Base-by-base conservation (phyloP, 2,113 vertebrate genomes). In the Bos javanicus region DNA sequence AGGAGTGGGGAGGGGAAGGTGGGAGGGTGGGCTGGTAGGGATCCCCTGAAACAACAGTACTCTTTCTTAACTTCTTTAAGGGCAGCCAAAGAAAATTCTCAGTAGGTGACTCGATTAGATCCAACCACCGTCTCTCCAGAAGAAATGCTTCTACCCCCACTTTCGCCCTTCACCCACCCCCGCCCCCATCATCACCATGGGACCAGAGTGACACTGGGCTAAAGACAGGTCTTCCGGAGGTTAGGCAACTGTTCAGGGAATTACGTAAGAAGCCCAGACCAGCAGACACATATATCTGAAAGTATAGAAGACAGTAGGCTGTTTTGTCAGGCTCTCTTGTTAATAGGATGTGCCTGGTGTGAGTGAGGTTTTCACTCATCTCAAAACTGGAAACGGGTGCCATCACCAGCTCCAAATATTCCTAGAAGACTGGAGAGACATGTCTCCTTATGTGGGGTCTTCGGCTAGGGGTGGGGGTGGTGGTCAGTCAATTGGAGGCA, bases 1-100 rank as follows among this genome's bases (percentile, higher is more conserved):
- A 94, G 43, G 59, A 94, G 52, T 43, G 36, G 71, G 93, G 54
- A 76, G 50, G 90, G 91, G 39, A 83, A 62, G 85, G 36, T 50
- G 87, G 67, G 14, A 48, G 39, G 87, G 71, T 28, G 46, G 71
- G 46, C 36, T 84, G 39, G 46, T 59, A 81, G 90, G 60, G 25
- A 85, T 33, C 91, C 91, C 87, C 67, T 67, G 33, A 82, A 91
- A 93, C 62, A 87, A 15, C 7, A 21, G 9, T 30, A 26, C 33
- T 85, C 33, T 92, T 94, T 81, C 84, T 67, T 94, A 87, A 74
- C 83, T 56, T 94, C 67, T 76, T 52, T 80, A 91, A 95, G 62
- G 36, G 43, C 39, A 94, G 74, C 56, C 90, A 88, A 71, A 89
- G 52, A 36, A 94, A 93, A 91, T 93, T 60, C 56, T 48, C n/a